phyloP scores from a whole-genome alignment of 2,797 vertebrate species.

The Pygocentrus nattereri region DNA sequence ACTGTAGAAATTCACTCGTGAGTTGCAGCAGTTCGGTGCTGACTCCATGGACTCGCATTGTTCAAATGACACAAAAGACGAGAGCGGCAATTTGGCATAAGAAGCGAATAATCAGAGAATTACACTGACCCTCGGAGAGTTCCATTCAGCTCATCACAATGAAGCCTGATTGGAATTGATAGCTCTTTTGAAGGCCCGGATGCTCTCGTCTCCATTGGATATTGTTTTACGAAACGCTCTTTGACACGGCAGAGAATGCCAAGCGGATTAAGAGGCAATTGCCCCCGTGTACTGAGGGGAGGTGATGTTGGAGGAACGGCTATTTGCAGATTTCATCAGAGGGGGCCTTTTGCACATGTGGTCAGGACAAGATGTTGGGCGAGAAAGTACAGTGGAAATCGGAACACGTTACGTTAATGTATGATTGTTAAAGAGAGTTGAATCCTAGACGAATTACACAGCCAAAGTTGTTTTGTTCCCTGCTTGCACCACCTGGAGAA shows the following conservation, averaged over 20 bases:
- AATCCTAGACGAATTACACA: background rate
- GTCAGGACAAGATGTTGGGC: background rate
- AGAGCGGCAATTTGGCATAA: constrained; percentile 73
- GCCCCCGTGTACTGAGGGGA: constrained; percentile 58
- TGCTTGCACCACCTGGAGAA: background rate
- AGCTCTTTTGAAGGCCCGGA: constrained; percentile 72
- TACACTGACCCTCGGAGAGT: constrained; percentile 72
- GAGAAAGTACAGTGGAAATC: background rate
- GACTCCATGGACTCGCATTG: constrained; percentile 64
- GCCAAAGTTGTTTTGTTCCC: background rate
- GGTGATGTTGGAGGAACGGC: background rate
- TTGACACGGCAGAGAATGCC: constrained; percentile 70
- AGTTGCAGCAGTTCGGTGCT: constrained; percentile 49
- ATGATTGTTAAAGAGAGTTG: too few species aligned
- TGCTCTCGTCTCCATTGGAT: constrained; percentile 69
- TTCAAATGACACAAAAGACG: constrained; percentile 69
- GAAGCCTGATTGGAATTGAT: constrained; percentile 82
- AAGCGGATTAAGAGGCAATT: constrained; percentile 71
- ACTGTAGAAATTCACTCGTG: background rate
- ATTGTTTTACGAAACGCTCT: constrained; percentile 78
- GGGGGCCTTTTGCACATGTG: background rate
- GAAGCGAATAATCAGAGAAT: constrained; percentile 77
- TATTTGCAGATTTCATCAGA: constrained; percentile 24
- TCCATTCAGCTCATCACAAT: constrained; percentile 81
- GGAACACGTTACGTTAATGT: background rate